Evolutionary conservation across 2,113 vertebrate species (phyloP), one percentile per base, ranked within the genome.

Genomic region (Peucedramus taeniatus): DNA sequence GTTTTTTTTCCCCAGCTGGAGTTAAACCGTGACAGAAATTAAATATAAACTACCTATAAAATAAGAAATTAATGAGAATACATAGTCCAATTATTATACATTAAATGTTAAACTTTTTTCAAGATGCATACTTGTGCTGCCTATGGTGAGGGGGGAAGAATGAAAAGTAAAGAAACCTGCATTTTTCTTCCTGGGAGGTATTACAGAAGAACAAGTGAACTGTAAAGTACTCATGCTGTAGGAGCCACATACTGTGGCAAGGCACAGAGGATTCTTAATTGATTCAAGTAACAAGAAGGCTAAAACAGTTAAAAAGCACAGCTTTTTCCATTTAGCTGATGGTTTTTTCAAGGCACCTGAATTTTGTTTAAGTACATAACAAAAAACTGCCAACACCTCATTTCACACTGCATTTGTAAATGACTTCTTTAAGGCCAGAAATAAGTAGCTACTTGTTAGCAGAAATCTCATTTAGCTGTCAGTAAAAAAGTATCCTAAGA

Each of bases 371-470:
- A 87, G 57, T 70, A 70, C 44, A 24, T 76, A 71, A 89, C 60
- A 83, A 91, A 94, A 87, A 72, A 13, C 30, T 92, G 56, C 56
- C 56, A 83, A 80, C 77, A 89, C 33, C 24, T 90, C 47, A 90
- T 96, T 96, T 95, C 86, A 94, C 4, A 6, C 40, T 92, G 71
- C 72, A 87, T 96, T 95, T 94, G 35, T 70, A 95, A 94, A 96
- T 9, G 4, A 86, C 12, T 93, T 50, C 27, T 93, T 87, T 87
- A 92, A 90, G 60, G 35, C 21, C 63, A 92, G 75, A 94, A 92
- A 53, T 86, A 69, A 90, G 81, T 72, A 94, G 72, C 40, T 90
- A 80, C 69, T 56, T 94, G 35, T 83, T 93, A 91, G 42, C 31
- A 93, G 64, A 93, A 86, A 92, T 60, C 75, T 81, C 86, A 95